A percentile compares a stretch with the other conserved stretches of the same genome.
phyloP scores from a whole-genome alignment of 2,113 vertebrate species.

The Rhizomys pruinosus region DNA sequence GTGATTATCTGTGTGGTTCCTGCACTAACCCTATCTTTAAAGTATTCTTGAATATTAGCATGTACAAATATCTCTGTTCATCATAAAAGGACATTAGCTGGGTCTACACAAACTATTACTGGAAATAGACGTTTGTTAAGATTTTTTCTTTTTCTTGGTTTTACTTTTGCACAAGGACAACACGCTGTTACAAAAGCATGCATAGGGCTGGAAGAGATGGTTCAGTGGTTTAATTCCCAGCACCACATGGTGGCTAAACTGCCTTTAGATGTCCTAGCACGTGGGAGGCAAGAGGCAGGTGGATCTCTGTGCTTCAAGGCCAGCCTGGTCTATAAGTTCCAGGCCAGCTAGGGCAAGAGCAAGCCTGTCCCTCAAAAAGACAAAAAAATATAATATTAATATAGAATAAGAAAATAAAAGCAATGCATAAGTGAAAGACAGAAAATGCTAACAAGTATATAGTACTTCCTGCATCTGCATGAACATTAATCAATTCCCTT shows the following conservation, averaged over 20 bases:
- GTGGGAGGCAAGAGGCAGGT: too few species aligned
- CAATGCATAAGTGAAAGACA: too few species aligned
- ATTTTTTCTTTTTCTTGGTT: background rate
- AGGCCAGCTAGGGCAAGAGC: too few species aligned
- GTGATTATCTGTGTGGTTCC: background rate
- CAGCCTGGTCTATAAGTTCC: too few species aligned
- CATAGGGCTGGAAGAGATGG: too few species aligned
- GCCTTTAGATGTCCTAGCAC: too few species aligned
- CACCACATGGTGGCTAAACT: too few species aligned
- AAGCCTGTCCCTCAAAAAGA: too few species aligned
- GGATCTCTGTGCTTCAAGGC: too few species aligned
- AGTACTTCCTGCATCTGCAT: background rate
- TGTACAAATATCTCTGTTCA: background rate
- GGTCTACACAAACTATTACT: background rate
- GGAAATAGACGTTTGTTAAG: background rate
- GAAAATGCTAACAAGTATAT: background rate
- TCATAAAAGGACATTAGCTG: background rate
- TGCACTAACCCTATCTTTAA: constrained; percentile 12
- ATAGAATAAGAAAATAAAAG: too few species aligned
- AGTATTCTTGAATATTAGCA: background rate
- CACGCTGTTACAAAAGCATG: background rate
- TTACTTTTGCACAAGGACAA: background rate
- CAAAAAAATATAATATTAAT: too few species aligned
- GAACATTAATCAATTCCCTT: background rate
- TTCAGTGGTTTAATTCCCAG: too few species aligned